Base-by-base conservation (phyloP, 1,140 invertebrate species). In the Bicyclus anynana region DNA sequence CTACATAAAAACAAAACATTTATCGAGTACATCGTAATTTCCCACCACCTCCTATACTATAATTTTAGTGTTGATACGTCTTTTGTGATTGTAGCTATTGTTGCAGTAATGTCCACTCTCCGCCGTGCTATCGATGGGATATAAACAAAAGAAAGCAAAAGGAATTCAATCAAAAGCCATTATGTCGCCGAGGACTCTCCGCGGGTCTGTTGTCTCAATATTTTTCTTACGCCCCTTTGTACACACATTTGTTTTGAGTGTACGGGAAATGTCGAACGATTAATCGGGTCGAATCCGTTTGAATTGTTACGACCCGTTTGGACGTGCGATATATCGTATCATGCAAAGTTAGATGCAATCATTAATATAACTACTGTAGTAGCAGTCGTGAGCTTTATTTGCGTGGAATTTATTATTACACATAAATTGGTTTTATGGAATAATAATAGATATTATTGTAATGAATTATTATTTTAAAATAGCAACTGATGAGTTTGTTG, bases 121-220 rank as follows among this genome's bases (percentile, higher is more conserved):
- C 75, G 84, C 82, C 78, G 74, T 76, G 80, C 81, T 82, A 87
- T 87, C 82, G 82, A 77, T 84, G 77, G 83, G 77, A 84, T 81
- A 83, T 87, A 87, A 86, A 87, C 83, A 87, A 87, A 87, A 85
- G 84, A 81, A 77, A 84, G 65, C 71, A 81, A 80, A 73, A 72
- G 79, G 80, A 84, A 87, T 86, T 87, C 77, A 80, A 84, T 87
- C 82, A 80, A 83, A 85, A 77, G 77, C 84, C 73, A 87, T 86
- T 87, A 87, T 86, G 83, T 84, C 77, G 72, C 72, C 58, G 61
- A 85, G 84, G 67, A 80, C 84, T 69, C 84, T 84, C 71, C 65
- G 67, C 59, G 44, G 50, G 63, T 49, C 73, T 77, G 80, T 84
- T 86, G 84, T 84, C 84, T 84, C 81, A 88, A 86, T 88, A 86